Base-by-base conservation (phyloP, 2,797 vertebrate species). In the Arctocebus calabarensis region DNA sequence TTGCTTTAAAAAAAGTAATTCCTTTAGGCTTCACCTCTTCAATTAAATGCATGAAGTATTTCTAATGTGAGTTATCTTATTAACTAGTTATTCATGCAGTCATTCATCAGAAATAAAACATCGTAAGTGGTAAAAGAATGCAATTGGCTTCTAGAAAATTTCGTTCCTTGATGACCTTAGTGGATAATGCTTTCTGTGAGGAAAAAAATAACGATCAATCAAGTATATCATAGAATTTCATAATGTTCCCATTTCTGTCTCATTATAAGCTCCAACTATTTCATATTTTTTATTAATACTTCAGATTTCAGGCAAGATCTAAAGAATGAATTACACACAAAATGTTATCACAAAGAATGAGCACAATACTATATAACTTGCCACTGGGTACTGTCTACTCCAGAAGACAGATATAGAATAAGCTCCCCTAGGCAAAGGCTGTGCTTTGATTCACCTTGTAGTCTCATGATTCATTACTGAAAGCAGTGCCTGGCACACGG, bases 31-130 rank as follows among this genome's bases (percentile, higher is more conserved):
- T 97, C 16, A 87, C 62, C 88, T 94, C 85, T 95, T 96, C 85
- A 88, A 78, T 94, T 97, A 95, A 96, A 97, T 74, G 52, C 89
- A 93, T 81, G 29, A 94, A 89, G 66, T 90, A 89, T 32, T 92
- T 79, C 57, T 64, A 93, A 83, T 77, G 62, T 93, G 74, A 96
- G 95, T 95, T 91, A 97, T 94, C 59, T 94, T 91, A 96, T 94
- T 96, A 97, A 92, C 48, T 88, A 95, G 62, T 75, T 97, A 90
- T 64, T 88, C 88, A 73, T 86, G 22, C 37, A 88, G 59, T 84
- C 70, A 94, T 84, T 94, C 84, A 59, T 94, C 83, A 93, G 84
- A 97, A 91, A 96, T 94, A 88, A 96, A 96, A 88, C 20, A 68
- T 85, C 34, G n/a, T 95, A 95, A 96, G 70, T 92, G 82, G 23